Evolutionary conservation across 2,113 vertebrate species (phyloP), one percentile per base, ranked within the genome.

Genomic region (Phylloscopus trochilus): DNA sequence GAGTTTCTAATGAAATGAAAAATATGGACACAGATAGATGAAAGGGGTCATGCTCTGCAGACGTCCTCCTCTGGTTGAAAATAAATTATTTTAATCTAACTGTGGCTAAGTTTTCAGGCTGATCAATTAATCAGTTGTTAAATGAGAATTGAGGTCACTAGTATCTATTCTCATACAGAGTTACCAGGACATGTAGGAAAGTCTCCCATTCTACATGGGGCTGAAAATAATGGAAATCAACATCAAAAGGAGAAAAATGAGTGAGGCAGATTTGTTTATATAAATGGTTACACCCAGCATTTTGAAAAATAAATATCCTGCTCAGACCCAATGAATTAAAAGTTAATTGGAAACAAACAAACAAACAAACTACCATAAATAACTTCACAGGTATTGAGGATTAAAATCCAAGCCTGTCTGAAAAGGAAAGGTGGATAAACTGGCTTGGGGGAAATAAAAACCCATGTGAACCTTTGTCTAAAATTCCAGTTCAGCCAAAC

Each of bases 321-420:
- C 83, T 92, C 68, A 91, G 88, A 68, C 83, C 92, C 73, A 41
- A 88, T 67, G 18, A 86, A 94, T 96, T 92, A 77, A 95, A 83
- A 94, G 52, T 92, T 87, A 84, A 95, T 84, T 96, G 88, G 66
- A 93, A 96, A 96, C 80, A 94, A 97, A 96, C 94, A 94, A 92
- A 95, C 90, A 97, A 96, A 94, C 62, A 90, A 86, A 76, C 46
- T 33, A 77, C 51, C 64, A 95, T 94, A 96, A 95, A 78, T 74
- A 82, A 64, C 80, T 93, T 96, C 92, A 87, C 80, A 90, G 64
- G 60, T 96, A 96, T 94, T 91, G 95, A 87, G 96, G 60, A 95
- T 95, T 93, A 93, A 84, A 85, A 95, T 68, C 44, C 76, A 82
- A 93, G 70, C 66, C 87, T 87, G 94, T 95, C 70, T 96, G 74